Conservation (phyloP, 2,888 invertebrate species). For the Mylabris sibirica region DNA sequence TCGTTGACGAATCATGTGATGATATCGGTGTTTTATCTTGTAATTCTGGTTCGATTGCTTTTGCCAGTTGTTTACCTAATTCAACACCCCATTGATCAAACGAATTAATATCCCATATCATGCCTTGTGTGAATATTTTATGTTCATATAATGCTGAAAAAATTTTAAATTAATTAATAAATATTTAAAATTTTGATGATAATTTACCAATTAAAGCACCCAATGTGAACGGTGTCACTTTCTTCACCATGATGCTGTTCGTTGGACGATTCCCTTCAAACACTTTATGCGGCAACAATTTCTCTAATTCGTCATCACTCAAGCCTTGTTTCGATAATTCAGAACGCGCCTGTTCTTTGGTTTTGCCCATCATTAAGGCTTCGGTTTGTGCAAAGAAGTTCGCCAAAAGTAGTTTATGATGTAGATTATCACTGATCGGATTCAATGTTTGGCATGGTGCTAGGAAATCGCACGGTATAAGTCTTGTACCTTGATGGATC, state of each 20-base stretch:
- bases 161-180: neutral
- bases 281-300: constrained; percentile 93
- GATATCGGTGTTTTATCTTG: constrained; percentile 70
- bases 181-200: neutral
- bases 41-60: constrained; percentile 96
- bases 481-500: constrained; percentile 87
- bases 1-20: constrained; percentile 94
- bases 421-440: constrained; percentile 78
- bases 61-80: constrained; percentile 97
- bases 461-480: constrained; percentile 97
- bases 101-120: constrained; percentile 99
- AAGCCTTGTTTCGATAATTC: constrained; percentile 85
- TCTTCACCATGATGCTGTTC: constrained; percentile 92
- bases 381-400: constrained; percentile 99
- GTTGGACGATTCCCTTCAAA: constrained; percentile 97
- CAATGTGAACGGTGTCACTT: constrained; percentile 90
- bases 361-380: constrained; percentile 84
- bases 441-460: constrained; percentile 93
- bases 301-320: constrained; percentile 73
- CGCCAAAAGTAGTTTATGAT: constrained; percentile 93
- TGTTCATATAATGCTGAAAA: constrained; percentile 94
- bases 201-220: constrained; percentile 87
- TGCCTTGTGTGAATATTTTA: constrained; percentile 98
- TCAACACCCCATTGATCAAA: constrained; percentile 99
- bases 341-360: constrained; percentile 69